Base-by-base conservation (phyloP, 37 sponge, comb jelly and placozoan genomes). In the Beroe ovata region DNA sequence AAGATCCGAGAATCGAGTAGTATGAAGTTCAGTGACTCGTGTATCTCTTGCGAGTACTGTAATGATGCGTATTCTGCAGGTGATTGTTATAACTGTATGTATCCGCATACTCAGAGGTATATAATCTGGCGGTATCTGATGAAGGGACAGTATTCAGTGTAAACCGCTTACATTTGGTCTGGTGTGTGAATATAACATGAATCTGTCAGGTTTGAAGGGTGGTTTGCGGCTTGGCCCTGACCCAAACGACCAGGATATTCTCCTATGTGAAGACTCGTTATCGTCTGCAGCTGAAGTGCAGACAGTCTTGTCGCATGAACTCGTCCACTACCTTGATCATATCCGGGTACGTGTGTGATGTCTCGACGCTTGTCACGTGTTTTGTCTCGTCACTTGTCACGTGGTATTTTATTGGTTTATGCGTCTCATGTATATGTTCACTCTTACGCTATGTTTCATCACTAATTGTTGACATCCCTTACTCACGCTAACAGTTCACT, bases 321-420 rank as follows among this genome's bases (percentile, higher is more conserved):
- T 77, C 11, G 84, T 77, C 25, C 84, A 77, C 33, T 77, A 32
- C 33, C 84, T 77, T 25, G 84, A 77, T 20, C 84, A 77, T 40
- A 30, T 77, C 47, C 54, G 54, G 54, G 54, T 47, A 47, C 54
- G 54, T 16, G 54, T 47, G 54, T 47, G 54, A n/a, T n/a, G n/a
- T n/a, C n/a, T n/a, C n/a, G n/a, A n/a, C n/a, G n/a, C n/a, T n/a
- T n/a, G n/a, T n/a, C n/a, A n/a, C n/a, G n/a, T n/a, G n/a, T n/a
- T n/a, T n/a, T n/a, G n/a, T n/a, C n/a, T n/a, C n/a, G n/a, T n/a
- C n/a, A n/a, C n/a, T n/a, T n/a, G n/a, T n/a, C n/a, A n/a, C n/a
- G n/a, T n/a, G n/a, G n/a, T n/a, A n/a, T n/a, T n/a, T n/a, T n/a
- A n/a, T n/a, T n/a, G n/a, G n/a, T n/a, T n/a, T n/a, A n/a, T n/a